phyloP scores from a whole-genome alignment of 2,113 vertebrate species.

The Otis tarda region DNA sequence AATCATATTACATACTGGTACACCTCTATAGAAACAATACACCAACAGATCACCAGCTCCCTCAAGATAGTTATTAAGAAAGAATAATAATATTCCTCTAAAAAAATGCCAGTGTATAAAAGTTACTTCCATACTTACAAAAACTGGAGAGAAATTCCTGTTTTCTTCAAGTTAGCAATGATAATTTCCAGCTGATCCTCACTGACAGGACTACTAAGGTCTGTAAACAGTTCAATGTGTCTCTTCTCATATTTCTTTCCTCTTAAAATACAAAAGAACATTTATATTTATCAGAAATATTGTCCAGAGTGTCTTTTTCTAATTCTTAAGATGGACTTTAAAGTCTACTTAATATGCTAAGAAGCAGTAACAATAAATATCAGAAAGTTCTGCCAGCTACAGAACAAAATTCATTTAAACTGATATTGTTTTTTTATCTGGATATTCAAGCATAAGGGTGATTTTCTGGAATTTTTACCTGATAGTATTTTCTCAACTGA shows the following conservation, averaged over 20 bases:
- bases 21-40: background rate
- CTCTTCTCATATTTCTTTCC: conserved; percentile 87
- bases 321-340: background rate
- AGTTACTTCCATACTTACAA: conserved; percentile 84
- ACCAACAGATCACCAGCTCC: background rate
- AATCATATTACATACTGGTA: background rate
- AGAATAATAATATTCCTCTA: background rate
- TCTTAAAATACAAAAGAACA: conserved; percentile 66
- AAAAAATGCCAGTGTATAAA: background rate
- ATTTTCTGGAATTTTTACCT: background rate
- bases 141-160: conserved; percentile 87
- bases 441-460: background rate
- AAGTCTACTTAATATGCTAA: background rate
- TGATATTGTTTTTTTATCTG: background rate
- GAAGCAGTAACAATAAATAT: background rate
- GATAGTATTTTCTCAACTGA: background rate
- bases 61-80: background rate
- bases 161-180: conserved; percentile 85
- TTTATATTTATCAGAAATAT: background rate
- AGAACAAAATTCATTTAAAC: background rate
- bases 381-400: background rate
- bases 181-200: conserved; percentile 88
- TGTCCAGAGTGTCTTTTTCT: background rate
- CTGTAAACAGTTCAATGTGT: conserved; percentile 88
- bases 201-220: conserved; percentile 84